Base-by-base conservation (phyloP, 1,140 invertebrate species). In the Zophobas morio region DNA sequence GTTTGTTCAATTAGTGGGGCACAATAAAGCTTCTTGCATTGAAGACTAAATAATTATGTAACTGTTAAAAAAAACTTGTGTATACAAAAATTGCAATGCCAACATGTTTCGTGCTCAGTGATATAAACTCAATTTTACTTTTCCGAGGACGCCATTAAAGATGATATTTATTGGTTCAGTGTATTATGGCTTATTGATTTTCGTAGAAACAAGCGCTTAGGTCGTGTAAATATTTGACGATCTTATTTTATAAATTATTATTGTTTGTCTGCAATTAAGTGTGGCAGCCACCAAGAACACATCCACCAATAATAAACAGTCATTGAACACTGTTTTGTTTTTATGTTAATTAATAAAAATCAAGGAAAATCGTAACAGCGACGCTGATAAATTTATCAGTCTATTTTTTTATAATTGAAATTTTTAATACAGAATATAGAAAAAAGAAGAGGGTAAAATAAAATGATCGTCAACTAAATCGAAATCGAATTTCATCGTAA, bases 171-270 rank as follows among this genome's bases (percentile, higher is more conserved):
- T 42, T 66, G 60, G 20, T 66, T 66, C 39, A 42, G 39, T 3
- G 37, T 6, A 66, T 66, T 66, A 66, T 66, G n/a, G 60, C 8
- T 66, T 66, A 66, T 66, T 66, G 60, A 66, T 66, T 66, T 66
- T 66, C 39, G 60, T 66, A 32, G 60, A 66, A 51, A 20, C 60
- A 8, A 42, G 6, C 1, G n/a, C 39, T 66, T 66, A 42, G 39
- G 33, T 66, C 60, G 40, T 3, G 60, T 66, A 66, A 66, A 66
- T 66, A 66, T 66, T 66, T 66, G 60, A 40, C 60, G 37, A 42
- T 60, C 6, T 60, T 66, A 39, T 66, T 66, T 66, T 66, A 66
- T 66, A 66, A 66, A 66, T 66, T 20, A 20, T 20, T 20, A 20
- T 20, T 42, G 56, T 60, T 36, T 53, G 56, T 3, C 1, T 60